Evolutionary conservation across 2,797 vertebrate genomes (phyloP).

Genomic region (Molossus alvarezi): DNA sequence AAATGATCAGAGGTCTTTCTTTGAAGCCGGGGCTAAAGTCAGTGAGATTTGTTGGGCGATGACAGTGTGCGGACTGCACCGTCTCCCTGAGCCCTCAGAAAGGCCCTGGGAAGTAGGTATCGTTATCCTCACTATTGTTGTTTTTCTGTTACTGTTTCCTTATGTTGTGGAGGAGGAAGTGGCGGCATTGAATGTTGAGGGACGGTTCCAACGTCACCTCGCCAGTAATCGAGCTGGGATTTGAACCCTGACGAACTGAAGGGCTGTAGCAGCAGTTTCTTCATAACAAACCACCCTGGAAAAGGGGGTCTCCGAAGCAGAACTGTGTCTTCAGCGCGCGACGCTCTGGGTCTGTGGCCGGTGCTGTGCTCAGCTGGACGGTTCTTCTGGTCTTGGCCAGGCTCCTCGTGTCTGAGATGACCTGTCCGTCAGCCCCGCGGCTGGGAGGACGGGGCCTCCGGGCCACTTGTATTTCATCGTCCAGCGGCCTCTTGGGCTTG

Average conservation of each 20-base stretch:
- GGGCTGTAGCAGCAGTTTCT: not conserved
- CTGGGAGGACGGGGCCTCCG: not conserved
- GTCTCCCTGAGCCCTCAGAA: too few species aligned
- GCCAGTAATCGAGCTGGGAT: not conserved
- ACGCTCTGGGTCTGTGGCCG: too few species aligned
- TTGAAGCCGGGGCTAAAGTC: too few species aligned
- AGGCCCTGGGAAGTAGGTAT: too few species aligned
- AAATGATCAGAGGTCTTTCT: too few species aligned
- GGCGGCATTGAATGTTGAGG: too few species aligned
- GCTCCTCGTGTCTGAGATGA: not conserved
- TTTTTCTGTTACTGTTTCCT: too few species aligned
- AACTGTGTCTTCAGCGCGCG: rapidly evolving
- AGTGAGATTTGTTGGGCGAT: too few species aligned
- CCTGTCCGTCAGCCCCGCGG: rapidly evolving
- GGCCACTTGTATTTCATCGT: not conserved
- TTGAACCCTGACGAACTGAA: not conserved
- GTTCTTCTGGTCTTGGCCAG: not conserved
- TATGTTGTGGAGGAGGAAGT: too few species aligned
- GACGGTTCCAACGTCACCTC: not conserved
- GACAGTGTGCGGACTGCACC: too few species aligned
- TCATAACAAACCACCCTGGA: not conserved
- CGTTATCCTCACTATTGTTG: too few species aligned
- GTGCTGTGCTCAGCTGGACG: not conserved
- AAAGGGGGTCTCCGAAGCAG: not conserved
- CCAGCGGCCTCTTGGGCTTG: not conserved